phyloP scores from a whole-genome alignment of 2,113 vertebrate species.

The Syrrhaptes paradoxus region DNA sequence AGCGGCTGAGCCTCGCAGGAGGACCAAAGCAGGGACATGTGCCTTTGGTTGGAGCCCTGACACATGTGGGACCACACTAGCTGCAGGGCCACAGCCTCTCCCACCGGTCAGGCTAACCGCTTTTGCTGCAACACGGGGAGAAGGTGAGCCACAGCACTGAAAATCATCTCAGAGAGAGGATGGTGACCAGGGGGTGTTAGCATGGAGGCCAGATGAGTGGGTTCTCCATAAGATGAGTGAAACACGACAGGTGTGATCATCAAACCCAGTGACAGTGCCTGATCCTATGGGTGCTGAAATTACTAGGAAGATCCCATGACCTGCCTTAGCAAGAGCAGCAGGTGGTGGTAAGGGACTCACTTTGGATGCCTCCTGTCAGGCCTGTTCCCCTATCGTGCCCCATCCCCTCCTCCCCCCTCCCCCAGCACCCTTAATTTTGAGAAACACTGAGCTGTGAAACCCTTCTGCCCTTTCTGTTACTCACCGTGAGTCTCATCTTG shows the following conservation, averaged over 20 bases:
- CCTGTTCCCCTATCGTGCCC: neutral
- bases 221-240: neutral
- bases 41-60: neutral
- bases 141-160: neutral
- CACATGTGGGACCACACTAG: neutral
- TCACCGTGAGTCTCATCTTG: neutral
- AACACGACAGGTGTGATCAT: neutral
- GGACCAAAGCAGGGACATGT: neutral
- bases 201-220: neutral
- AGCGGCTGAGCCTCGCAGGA: neutral
- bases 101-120: accelerated
- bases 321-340: neutral
- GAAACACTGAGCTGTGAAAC: neutral
- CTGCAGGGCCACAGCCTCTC: neutral
- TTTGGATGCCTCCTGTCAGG: neutral
- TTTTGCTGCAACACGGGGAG: neutral
- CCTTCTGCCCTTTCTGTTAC: neutral
- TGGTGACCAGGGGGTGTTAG: neutral
- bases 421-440: neutral
- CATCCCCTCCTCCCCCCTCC: accelerated
- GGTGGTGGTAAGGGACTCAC: neutral
- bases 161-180: neutral
- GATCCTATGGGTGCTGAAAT: neutral
- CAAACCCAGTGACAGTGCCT: neutral
- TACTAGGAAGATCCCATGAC: neutral